Base-by-base conservation (phyloP, 2,113 vertebrate genomes). In the Eulemur rufifrons region DNA sequence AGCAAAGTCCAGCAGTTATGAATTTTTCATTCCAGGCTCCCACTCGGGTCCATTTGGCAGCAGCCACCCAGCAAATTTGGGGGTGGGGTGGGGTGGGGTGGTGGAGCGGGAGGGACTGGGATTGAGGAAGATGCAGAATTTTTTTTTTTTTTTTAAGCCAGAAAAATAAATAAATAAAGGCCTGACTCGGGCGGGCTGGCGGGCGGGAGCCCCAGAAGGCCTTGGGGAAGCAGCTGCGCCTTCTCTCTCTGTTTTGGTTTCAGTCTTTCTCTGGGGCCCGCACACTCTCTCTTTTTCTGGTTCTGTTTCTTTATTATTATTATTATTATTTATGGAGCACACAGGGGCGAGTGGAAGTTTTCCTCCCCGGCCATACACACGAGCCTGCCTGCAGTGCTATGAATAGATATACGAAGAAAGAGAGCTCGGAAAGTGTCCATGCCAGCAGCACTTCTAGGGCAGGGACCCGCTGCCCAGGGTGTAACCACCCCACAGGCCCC, bases 1-100 rank as follows among this genome's bases (percentile, higher is more conserved):
- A 98, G 99, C 99, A 98, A 99, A 99, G 99, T 99, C 99, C 99
- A 99, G 98, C 98, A 98, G 98, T 98, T 99, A 98, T 98, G 98
- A 98, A 98, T 98, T 98, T 98, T 98, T 98, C 98, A 99, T 98
- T 98, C 98, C 98, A 97, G 98, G 97, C 98, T 86, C 91, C 94
- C 89, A 86, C 95, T 82, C 74, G 98, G 97, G 98, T 98, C 98
- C 96, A 98, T 98, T 98, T 98, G 97, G 98, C 97, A 97, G 97
- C 95, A 91, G 98, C 93, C 95, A 98, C 98, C 98, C 94, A 92
- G 91, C 95, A 95, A 95, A 98, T 97, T 93, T 96, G 97, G 96
- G 97, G 96, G 61, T 32, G 97, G 98, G 97, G 95, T 32, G 97
- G 98, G 97, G 95, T 95, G 89, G 94, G 68, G 68, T 15, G 80